Evolutionary conservation across 1,140 invertebrate species (phyloP).

Genomic region (Brachionus koreanus): DNA sequence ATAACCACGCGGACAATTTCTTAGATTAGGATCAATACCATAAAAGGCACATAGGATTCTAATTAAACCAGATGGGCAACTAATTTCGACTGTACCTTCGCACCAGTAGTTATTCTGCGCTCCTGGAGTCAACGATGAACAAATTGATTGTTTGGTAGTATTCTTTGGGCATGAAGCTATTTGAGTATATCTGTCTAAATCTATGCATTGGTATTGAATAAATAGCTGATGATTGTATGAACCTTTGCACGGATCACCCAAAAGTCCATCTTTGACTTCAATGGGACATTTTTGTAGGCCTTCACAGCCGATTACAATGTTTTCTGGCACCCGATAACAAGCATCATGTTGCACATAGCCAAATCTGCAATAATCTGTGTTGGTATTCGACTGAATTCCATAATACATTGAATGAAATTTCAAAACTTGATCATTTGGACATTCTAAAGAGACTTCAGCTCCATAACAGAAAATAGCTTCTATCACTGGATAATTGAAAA

Average conservation of each 20-base stretch:
- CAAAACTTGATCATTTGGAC: neutral
- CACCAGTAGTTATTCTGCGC: neutral
- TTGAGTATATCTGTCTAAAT: neutral
- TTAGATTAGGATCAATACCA: constrained; percentile 36
- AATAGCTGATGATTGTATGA: constrained; percentile 22
- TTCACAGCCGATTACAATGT: neutral
- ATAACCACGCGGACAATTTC: neutral
- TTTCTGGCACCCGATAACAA: constrained; percentile 2
- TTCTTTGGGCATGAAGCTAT: neutral
- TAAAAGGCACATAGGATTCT: constrained; percentile 24
- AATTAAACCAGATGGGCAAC: neutral
- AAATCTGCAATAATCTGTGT: constrained; percentile 14
- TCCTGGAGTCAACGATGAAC: neutral
- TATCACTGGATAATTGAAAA: constrained; percentile 7
- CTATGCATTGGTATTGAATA: constrained; percentile 40
- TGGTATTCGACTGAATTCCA: constrained; percentile 12
- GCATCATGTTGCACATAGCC: neutral
- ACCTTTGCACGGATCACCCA: neutral
- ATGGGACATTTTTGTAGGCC: neutral
- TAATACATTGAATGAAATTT: constrained; percentile 11
- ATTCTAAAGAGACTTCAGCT: neutral
- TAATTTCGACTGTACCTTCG: neutral
- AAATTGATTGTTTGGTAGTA: neutral
- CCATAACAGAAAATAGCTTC: constrained; percentile 3
- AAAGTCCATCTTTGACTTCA: neutral